Conservation (phyloP, 2,888 invertebrate species). For the Ephialtes manifestator region DNA sequence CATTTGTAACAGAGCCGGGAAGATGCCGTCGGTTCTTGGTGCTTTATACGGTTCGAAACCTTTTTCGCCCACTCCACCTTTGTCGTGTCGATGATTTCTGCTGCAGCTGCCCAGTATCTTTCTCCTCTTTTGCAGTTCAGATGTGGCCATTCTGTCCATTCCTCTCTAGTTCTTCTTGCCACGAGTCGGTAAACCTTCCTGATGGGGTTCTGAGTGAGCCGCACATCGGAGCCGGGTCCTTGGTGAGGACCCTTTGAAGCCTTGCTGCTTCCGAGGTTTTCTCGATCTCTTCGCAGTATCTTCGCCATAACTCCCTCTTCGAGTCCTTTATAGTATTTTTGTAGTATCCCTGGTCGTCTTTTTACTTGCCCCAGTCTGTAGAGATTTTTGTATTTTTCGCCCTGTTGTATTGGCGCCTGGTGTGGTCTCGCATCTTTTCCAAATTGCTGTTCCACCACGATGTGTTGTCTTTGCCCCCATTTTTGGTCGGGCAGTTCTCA, state of each 20-base stretch:
- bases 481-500: constrained; percentile 43
- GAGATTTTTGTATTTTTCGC: no score
- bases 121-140: not conserved
- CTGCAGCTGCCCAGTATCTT: not conserved
- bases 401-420: no score
- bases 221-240: not conserved
- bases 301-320: not conserved
- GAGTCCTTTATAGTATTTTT: no score
- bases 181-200: not conserved
- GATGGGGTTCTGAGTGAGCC: not conserved
- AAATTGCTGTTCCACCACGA: no score
- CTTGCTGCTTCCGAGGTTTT: not conserved
- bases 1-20: constrained; percentile 27
- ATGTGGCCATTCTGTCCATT: not conserved
- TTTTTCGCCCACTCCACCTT: not conserved
- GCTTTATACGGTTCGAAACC: no score
- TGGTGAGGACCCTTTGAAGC: not conserved
- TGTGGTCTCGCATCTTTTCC: no score
- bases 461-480: constrained; percentile 4
- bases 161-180: not conserved
- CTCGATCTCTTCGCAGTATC: not conserved
- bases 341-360: not conserved
- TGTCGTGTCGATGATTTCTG: not conserved
- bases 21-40: no score
- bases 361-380: constrained; percentile 3